Evolutionary conservation across 1,140 invertebrate genomes (phyloP), one percentile per base, ranked within the genome.

Genomic region (Paracyclopina nana): DNA sequence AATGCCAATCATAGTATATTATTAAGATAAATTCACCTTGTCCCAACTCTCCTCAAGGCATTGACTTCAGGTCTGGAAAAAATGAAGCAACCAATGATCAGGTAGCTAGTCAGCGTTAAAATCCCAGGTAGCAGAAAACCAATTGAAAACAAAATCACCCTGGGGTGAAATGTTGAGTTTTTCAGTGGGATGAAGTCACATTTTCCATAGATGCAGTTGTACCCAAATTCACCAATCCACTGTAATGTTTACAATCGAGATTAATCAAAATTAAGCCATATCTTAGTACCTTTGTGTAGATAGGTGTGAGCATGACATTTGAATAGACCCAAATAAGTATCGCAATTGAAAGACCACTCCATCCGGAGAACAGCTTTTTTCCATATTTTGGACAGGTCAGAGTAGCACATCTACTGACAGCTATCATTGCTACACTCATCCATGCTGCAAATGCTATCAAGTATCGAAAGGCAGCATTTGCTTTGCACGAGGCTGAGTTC

Each of bases 391-490:
- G 20, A 5, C 34, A 38, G 20, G 20, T 20, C 34, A 38, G 20
- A 16, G 34, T n/a, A n/a, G n/a, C n/a, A n/a, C 34, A 38, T 5
- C 34, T n/a, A 38, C n/a, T 4, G n/a, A 38, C 14, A 3, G 34
- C 34, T 38, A 38, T 38, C 14, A 38, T 38, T n/a, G 34, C 34
- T 20, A 38, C n/a, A 38, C 34, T 38, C 34, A 38, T 38, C 34
- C 34, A 38, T 20, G 14, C 34, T 16, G 34, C 34, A 38, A 38
- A 38, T 16, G 34, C 34, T n/a, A 16, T 38, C 34, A n/a, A 38
- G 20, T 38, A 38, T 20, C 34, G 34, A 38, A 38, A 38, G 34
- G 34, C 34, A 2, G 34, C 34, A 38, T 16, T 16, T 16, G 14
- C 14, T 16, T 20, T n/a, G 20, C 34, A 38, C 14, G 34, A n/a